Base-by-base conservation (phyloP, 2,113 vertebrate species). In the Actenoides hombroni region DNA sequence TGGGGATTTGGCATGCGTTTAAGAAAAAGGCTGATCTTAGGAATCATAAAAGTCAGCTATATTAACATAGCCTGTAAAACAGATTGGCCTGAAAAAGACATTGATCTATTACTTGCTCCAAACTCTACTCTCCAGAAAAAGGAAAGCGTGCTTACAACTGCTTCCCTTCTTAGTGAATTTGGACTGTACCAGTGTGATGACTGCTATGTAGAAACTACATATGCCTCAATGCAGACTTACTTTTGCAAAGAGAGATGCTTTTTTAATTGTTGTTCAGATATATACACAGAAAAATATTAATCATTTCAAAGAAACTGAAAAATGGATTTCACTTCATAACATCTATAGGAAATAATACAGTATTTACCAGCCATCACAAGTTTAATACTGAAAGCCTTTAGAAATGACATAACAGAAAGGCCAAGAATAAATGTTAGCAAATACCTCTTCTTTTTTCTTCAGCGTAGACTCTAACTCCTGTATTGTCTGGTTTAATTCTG, bases 401-500 rank as follows among this genome's bases (percentile, higher is more conserved):
- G 76, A 94, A 82, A 85, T 23, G 0, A 83, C 12, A 3, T 20
- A 56, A 60, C 6, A 49, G 11, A 40, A 92, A 75, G 65, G 16
- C 7, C n/a, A 73, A 37, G 13, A 94, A 60, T 8, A 69, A 89
- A 86, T n/a, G 29, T 81, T 67, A 88, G 53, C 33, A 94, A 93
- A 44, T 98, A 99, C 99, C 99, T 99, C 99, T 97, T 99, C 99
- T 96, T 99, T 99, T 92, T 98, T 98, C 97, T 99, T 99, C 93
- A 99, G 95, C 0, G 98, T 98, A 49, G 98, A 97, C 89, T 99
- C 99, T 92, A 99, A 97, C 90, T 99, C 99, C 96, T 99, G 99
- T 96, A 99, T 99, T 85, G 99, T 99, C 98, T 99, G 99, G 97
- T 99, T 99, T 92, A 99, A 97, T 92, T 99, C 99, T 46, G 99